These are phyloP conservation scores for Atlantisia rogersi DNA, from an alignment of 2,113 vertebrate species.

Conservation along the genomic window DNA sequence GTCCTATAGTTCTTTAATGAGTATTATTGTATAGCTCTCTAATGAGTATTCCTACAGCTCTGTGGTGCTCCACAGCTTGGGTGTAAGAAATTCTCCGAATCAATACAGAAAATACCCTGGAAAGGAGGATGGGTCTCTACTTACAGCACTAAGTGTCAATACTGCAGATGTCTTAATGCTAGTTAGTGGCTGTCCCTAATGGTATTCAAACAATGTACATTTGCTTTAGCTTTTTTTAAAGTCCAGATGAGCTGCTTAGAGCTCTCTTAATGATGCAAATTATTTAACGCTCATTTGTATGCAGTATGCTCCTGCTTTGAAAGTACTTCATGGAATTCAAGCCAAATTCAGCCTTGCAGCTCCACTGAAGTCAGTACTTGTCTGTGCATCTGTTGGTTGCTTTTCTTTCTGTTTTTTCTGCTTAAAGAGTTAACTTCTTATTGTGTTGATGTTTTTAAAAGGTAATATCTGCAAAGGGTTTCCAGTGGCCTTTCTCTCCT, in stretches of 20 bases:
- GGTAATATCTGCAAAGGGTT: not conserved
- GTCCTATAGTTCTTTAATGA: not conserved
- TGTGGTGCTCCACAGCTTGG: not conserved
- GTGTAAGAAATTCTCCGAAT: conserved; percentile 23
- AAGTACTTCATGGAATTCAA: conserved; percentile 36
- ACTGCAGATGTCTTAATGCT: conserved; percentile 33
- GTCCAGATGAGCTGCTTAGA: conserved; percentile 55
- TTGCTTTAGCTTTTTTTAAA: conserved; percentile 48
- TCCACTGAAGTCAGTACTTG: conserved; percentile 16
- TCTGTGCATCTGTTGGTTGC: not conserved
- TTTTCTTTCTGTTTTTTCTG: not conserved
- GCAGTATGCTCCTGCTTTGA: conserved; percentile 39
- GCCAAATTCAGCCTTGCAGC: conserved; percentile 50
- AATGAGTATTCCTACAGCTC: not conserved
- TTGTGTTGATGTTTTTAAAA: not conserved
- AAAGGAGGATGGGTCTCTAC: not conserved
- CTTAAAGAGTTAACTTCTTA: conserved; percentile 4
- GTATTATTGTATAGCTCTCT: not conserved
- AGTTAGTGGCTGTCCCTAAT: conserved; percentile 19
- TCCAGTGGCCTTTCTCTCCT: not conserved
- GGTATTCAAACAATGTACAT: conserved; percentile 40
- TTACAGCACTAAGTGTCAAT: not conserved
- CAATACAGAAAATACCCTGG: conserved; percentile 12
- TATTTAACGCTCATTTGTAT: conserved; percentile 67
- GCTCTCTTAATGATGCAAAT: conserved; percentile 45